phyloP scores from a whole-genome alignment of 2,113 vertebrate species.

The Hucho hucho region DNA sequence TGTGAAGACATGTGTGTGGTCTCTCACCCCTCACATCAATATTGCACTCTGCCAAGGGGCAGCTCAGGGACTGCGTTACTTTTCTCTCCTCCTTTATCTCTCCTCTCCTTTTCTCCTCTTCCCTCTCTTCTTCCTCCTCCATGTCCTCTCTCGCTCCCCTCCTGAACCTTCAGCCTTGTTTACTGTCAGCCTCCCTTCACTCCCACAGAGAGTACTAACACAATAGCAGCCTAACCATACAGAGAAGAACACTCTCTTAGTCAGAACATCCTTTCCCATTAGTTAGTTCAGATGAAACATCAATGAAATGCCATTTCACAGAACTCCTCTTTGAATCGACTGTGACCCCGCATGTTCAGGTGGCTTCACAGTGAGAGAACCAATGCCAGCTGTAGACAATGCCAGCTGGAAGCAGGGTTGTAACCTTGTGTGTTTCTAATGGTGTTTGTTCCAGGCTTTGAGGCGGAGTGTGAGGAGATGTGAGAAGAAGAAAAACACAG shows the following conservation, averaged over 20 bases:
- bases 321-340: not conserved
- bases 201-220: not conserved
- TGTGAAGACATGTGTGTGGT: not conserved
- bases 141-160: not conserved
- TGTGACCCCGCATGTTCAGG: not conserved
- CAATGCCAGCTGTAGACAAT: not conserved
- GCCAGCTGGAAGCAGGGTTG: not conserved
- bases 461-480: not conserved
- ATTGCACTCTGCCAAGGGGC: conserved; percentile 39
- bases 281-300: not conserved
- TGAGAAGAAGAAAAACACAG: not conserved
- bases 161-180: not conserved
- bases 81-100: conserved; percentile 1
- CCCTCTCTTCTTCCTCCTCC: too few relatives aligned
- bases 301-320: not conserved
- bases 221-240: not conserved
- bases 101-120: not conserved
- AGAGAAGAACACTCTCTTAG: not conserved
- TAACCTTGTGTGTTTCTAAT: not conserved
- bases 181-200: not conserved
- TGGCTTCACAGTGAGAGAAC: not conserved
- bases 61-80: conserved; percentile 36
- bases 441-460: not conserved
- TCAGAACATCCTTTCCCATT: not conserved
- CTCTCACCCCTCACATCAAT: conserved; percentile 38